Base-by-base conservation (phyloP, 2,797 vertebrate genomes). In the Hemitrygon akajei region DNA sequence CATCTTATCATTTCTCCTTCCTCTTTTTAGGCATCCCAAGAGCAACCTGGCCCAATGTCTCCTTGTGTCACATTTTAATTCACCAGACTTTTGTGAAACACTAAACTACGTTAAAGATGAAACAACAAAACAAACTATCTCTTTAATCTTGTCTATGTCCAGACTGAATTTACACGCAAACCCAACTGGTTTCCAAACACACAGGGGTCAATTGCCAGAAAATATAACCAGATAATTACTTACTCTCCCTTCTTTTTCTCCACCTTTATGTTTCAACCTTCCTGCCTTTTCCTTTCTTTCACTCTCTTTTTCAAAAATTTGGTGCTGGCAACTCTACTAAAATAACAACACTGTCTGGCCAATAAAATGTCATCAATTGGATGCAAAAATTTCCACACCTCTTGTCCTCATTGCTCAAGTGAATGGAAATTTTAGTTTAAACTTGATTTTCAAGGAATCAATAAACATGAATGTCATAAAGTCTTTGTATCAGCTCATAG, bases 371-470 rank as follows among this genome's bases (percentile, higher is more conserved):
- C 80, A 84, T 14, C 20, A 84, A 58, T 56, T 27, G 9, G 40
- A 56, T 40, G 1, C 40, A 27, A 58, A 7, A 27, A 27, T 84
- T 84, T 58, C 47, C 47, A 58, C 9, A 47, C 81, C 25, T 12
- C 81, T 56, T 84, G 25, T 56, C 27, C 81, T 84, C 81, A 84
- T 25, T 27, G 47, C 22, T 82, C 81, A 27, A 11, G 47, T 40
- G 47, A 82, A 82, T 82, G 81, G 81, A 56, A n/a, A 84, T 84
- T 84, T 84, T 58, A 58, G 47, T 80, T 84, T 27, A 56, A 27
- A 84, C 56, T 25, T 58, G 81, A 84, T 58, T 58, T 84, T 40
- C 3, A 82, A 82, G 47, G 27, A 82, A 25, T n/a, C 75, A 77
- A 77, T 77, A 84, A 84, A 84, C 2, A 47, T 37, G 34, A 20